phyloP scores from a whole-genome alignment of 92 coral and sea anemone genomes.

The Montipora capitata region DNA sequence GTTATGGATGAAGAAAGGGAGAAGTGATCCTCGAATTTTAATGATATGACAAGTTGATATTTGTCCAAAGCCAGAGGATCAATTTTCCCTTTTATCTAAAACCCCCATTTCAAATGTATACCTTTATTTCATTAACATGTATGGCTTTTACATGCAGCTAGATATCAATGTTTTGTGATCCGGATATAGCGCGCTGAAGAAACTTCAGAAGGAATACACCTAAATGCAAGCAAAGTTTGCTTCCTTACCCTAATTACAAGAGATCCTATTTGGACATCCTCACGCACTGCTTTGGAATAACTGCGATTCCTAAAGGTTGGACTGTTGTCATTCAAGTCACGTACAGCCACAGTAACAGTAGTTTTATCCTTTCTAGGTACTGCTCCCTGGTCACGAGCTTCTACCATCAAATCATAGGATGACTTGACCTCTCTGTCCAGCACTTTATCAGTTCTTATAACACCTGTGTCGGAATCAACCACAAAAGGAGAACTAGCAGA shows the following conservation, averaged over 20 bases:
- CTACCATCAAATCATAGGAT: slow-evolving; percentile 72
- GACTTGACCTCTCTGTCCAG: slow-evolving; percentile 85
- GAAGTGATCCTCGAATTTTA: too few relatives aligned
- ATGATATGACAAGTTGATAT: too few relatives aligned
- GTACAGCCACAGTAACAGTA: slow-evolving; percentile 74
- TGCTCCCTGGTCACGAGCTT: slow-evolving; percentile 84
- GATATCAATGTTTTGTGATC: too few relatives aligned
- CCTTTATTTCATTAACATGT: too few relatives aligned
- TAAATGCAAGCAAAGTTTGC: too few relatives aligned
- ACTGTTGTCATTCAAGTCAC: slow-evolving; percentile 88
- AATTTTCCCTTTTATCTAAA: too few relatives aligned
- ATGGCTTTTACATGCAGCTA: too few relatives aligned
- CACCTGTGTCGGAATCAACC: slow-evolving; percentile 81
- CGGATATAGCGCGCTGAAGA: too few relatives aligned
- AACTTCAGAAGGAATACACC: too few relatives aligned
- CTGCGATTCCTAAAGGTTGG: slow-evolving; percentile 76
- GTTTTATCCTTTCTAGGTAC: slow-evolving; percentile 75
- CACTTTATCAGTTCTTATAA: slow-evolving; percentile 71
- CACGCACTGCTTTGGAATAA: slow-evolving; percentile 74
- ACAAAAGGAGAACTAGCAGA: slow-evolving; percentile 69
- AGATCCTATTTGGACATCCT: slow-evolving; percentile 72
- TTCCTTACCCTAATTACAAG: slow-evolving; percentile 66
- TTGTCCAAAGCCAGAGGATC: too few relatives aligned
- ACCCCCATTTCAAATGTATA: too few relatives aligned
- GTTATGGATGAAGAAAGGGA: too few relatives aligned